phyloP scores from a whole-genome alignment of 2,113 vertebrate genomes.

The Lagopus muta region DNA sequence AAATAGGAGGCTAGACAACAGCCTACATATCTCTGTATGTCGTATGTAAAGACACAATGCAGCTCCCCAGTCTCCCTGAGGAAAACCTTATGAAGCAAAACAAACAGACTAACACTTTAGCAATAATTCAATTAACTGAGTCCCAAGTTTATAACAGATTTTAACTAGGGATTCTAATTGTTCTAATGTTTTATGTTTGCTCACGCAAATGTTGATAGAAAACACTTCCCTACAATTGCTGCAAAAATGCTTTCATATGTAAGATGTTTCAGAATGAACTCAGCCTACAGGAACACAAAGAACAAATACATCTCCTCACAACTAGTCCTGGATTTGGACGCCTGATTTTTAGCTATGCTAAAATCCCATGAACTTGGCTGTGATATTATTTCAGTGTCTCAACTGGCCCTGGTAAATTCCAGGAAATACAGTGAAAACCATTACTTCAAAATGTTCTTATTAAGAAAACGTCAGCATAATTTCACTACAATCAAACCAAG shows the following conservation, averaged over 20 bases:
- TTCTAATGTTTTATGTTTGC: constrained; percentile 20
- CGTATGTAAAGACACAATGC: neutral
- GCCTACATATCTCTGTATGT: neutral
- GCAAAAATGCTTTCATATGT: constrained; percentile 37
- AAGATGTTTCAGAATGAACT: neutral
- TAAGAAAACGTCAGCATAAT: neutral
- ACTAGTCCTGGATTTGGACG: neutral
- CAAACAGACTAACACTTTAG: neutral
- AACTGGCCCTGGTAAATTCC: neutral
- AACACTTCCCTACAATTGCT: neutral
- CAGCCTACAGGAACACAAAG: neutral
- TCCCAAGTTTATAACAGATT: neutral
- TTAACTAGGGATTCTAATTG: neutral
- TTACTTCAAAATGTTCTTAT: neutral
- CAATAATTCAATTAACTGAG: neutral
- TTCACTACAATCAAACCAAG: neutral
- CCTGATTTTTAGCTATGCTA: constrained; percentile 11
- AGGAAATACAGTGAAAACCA: neutral
- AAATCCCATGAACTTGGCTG: neutral
- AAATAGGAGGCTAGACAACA: neutral
- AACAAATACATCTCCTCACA: constrained; percentile 15
- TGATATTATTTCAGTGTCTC: neutral
- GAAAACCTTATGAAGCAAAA: neutral
- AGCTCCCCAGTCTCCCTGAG: neutral
- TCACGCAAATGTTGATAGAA: neutral